Evolutionary conservation across 2,888 invertebrate species (phyloP), one percentile per base, ranked within the genome.

Genomic region (Epirrhoe tristata): DNA sequence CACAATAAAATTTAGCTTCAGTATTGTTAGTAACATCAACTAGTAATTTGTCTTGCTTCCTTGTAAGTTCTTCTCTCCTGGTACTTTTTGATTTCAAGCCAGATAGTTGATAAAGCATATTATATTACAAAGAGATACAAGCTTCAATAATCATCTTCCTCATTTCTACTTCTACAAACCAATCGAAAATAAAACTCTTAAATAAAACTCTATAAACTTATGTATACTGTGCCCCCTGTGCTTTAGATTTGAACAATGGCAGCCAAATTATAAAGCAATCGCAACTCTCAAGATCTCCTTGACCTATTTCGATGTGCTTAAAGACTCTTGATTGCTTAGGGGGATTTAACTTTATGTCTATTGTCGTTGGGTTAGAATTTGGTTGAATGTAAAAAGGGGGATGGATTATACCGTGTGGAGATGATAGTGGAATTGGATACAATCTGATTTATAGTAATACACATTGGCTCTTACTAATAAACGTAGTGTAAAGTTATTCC

Each of bases 181-280:
- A 43, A 12, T 12, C 8, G 5, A 43, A 43, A 43, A 43, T 0
- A 12, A 43, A 43, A 43, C 12, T 14, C 10, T 46, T 0, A 4
- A 43, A 12, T 16, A n/a, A 36, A 51, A 12, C 51, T 24, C 24
- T 34, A 51, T 31, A 39, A 36, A 6, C n/a, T 16, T 14, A 5
- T 59, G 16, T 14, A 34, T 55, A 34, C 57, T 52, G 56, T 62
- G 79, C 84, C 81, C 86, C 83, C 77, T 78, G 77, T 81, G 89
- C 88, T 87, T 89, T 82, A 78, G 67, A 76, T 76, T 77, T 70
- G 83, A 91, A 93, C 92, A 93, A 93, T 92, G 81, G 83, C 73
- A 80, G 81, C 58, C 83, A 85, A 88, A 91, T 91, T 89, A 91
- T 88, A 86, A 75, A 82, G 84, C 86, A 82, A 86, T 87, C 82